Conservation (phyloP, 1,140 invertebrate species). For the Cotesia glomerata region DNA sequence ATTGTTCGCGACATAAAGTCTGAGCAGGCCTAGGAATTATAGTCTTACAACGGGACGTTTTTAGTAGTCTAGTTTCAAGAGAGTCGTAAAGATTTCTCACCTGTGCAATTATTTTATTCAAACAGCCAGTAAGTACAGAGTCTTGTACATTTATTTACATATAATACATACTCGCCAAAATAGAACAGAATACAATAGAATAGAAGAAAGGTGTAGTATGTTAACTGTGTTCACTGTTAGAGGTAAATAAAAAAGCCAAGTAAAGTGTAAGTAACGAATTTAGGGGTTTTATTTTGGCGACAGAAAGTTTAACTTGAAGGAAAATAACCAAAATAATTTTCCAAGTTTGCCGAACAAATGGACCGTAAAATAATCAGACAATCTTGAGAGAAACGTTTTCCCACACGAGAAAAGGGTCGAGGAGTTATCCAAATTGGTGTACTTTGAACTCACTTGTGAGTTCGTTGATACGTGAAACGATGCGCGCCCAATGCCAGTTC, state of each 20-base stretch:
- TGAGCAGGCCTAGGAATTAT: slow-evolving; percentile 36
- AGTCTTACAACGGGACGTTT: slow-evolving; percentile 31
- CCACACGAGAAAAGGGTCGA: slow-evolving; percentile 18
- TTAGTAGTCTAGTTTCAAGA: slow-evolving; percentile 1
- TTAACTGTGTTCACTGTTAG: not conserved
- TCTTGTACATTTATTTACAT: too few species aligned
- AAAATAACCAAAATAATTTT: slow-evolving; percentile 1
- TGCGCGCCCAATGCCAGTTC: not conserved
- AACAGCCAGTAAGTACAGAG: too few species aligned
- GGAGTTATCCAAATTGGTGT: slow-evolving; percentile 30
- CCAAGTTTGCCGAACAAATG: slow-evolving; percentile 1
- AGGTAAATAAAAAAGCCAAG: too few species aligned
- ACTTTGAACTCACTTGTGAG: slow-evolving; percentile 25
- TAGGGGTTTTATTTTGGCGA: too few species aligned
- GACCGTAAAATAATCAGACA: slow-evolving; percentile 1
- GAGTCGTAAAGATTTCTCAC: slow-evolving; percentile 30
- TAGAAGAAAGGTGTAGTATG: too few species aligned
- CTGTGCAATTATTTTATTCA: not conserved
- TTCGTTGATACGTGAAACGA: slow-evolving; percentile 2
- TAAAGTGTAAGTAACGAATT: too few species aligned
- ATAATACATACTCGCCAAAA: too few species aligned
- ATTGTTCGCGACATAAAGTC: slow-evolving; percentile 29
- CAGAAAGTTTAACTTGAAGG: not conserved
- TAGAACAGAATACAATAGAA: too few species aligned
- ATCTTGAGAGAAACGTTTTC: slow-evolving; percentile 7